phyloP scores from a whole-genome alignment of 2,888 invertebrate species.

The Brenthis hecate region DNA sequence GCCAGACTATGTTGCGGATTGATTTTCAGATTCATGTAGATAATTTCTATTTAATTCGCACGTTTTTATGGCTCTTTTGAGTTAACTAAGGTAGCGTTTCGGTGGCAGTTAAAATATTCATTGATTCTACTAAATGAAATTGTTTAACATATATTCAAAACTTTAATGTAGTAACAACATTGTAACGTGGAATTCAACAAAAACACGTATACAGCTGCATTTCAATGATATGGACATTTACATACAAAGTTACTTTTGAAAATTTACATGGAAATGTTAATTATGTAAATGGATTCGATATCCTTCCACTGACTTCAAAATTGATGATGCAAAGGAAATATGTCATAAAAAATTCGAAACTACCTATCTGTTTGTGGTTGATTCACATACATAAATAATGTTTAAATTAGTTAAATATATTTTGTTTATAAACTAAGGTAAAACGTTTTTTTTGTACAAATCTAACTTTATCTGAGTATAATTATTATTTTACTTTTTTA shows the following conservation, averaged over 20 bases:
- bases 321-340: constrained; percentile 53
- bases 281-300: constrained; percentile 72
- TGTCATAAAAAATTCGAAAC: constrained; percentile 45
- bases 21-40: not conserved
- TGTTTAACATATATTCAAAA: not conserved
- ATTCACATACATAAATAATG: constrained; percentile 3
- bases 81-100: no score
- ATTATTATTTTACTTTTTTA: not conserved
- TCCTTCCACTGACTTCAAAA: constrained; percentile 62
- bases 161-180: constrained; percentile 7
- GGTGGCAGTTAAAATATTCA: no score
- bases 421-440: no score
- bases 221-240: constrained; percentile 60
- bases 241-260: constrained; percentile 73
- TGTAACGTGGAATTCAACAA: constrained; percentile 39
- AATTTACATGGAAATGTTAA: constrained; percentile 62
- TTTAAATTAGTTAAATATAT: not conserved
- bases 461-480: not conserved
- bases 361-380: constrained; percentile 4
- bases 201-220: constrained; percentile 58
- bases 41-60: not conserved
- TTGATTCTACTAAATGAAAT: not conserved
- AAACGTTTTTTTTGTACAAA: no score
- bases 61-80: no score
- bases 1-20: not conserved